These are phyloP conservation scores for Timema podura DNA, from an alignment of 2,888 invertebrate species.

Conservation along the genomic window DNA sequence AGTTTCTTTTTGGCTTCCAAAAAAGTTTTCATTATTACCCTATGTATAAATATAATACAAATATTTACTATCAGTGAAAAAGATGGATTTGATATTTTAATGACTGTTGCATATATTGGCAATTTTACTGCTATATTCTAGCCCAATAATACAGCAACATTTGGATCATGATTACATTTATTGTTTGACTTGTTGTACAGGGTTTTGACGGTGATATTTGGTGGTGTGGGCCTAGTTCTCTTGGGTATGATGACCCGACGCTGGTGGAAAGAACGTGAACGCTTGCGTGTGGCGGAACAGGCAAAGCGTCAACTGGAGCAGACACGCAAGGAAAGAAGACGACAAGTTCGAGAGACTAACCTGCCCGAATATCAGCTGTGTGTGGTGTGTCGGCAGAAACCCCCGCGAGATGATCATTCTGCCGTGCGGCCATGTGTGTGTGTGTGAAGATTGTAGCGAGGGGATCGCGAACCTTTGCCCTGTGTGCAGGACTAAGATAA, in stretches of 20 bases:
- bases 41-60: no score
- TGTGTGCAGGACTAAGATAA: conserved; percentile 69
- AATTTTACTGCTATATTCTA: no score
- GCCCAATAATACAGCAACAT: no score
- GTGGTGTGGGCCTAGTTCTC: conserved; percentile 52
- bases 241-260: conserved; percentile 49
- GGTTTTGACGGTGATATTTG: conserved; percentile 52
- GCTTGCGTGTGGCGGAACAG: conserved; percentile 55
- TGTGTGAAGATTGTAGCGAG: conserved; percentile 81
- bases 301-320: conserved; percentile 53
- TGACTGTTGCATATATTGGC: no score
- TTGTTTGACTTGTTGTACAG: no score
- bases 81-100: no score
- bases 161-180: no score
- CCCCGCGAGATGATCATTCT: conserved; percentile 82
- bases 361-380: conserved; percentile 61
- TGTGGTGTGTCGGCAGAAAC: conserved; percentile 80
- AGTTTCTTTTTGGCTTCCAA: no score
- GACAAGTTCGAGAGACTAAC: conserved; percentile 24
- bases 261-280: conserved; percentile 50
- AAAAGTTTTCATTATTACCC: no score
- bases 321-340: conserved; percentile 56
- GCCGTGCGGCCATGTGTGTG: conserved; percentile 86
- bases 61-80: no score
- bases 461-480: conserved; percentile 71